phyloP scores from a whole-genome alignment of 2,888 invertebrate genomes.

The Melanophora roralis region DNA sequence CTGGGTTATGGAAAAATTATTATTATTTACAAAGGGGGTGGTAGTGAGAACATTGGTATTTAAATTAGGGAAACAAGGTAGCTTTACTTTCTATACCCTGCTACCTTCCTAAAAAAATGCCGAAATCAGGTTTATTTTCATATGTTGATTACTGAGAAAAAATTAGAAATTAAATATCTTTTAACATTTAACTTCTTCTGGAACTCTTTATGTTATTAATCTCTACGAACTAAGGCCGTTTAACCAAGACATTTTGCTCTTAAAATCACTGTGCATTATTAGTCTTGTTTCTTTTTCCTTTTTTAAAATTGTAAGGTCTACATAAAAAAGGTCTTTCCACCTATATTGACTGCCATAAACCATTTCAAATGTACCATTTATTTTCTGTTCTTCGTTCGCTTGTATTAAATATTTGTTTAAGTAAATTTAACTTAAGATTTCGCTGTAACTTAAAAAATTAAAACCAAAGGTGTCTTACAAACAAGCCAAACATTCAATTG shows the following conservation, averaged over 20 bases:
- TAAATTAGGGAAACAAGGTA: too few species aligned
- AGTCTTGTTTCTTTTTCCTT: slow-evolving; percentile 27
- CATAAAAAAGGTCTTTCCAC: too few species aligned
- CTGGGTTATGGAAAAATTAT: slow-evolving; percentile 28
- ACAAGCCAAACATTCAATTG: slow-evolving; percentile 74
- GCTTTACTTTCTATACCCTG: too few species aligned
- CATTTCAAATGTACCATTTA: slow-evolving; percentile 37
- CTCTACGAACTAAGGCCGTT: too few species aligned
- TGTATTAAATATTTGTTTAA: slow-evolving; percentile 41
- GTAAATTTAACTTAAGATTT: slow-evolving; percentile 57
- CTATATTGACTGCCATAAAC: slow-evolving; percentile 50
- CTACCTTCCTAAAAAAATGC: too few species aligned
- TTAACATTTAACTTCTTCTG: too few species aligned
- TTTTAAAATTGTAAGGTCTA: too few species aligned
- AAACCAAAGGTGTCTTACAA: slow-evolving; percentile 74
- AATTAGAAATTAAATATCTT: too few species aligned
- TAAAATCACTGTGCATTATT: neutral
- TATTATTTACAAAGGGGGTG: neutral
- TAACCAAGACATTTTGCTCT: too few species aligned
- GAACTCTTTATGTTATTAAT: too few species aligned
- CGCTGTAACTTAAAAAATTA: slow-evolving; percentile 66
- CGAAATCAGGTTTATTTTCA: too few species aligned
- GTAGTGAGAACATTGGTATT: neutral
- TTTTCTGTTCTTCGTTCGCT: neutral
- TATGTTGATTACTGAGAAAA: too few species aligned